Conservation (phyloP, 2,113 vertebrate species). For the Cyprinodon variegatus region DNA sequence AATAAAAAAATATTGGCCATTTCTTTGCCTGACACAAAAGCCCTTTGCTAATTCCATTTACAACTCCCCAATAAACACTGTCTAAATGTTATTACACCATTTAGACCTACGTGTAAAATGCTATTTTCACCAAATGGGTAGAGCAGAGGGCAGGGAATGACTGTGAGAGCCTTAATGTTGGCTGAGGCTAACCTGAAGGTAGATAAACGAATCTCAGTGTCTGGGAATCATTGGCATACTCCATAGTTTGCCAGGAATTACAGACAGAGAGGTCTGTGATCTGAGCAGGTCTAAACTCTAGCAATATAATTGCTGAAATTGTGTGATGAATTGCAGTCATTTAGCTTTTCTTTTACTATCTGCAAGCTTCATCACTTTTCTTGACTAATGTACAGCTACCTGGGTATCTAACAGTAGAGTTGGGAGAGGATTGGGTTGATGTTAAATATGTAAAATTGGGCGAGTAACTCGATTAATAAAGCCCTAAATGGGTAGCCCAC, state of each 20-base stretch:
- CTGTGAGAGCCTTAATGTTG: conserved; percentile 54
- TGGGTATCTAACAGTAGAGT: conserved; percentile 57
- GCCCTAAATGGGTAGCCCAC: conserved; percentile 71
- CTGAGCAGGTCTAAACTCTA: conserved; percentile 68
- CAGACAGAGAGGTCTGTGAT: conserved; percentile 66
- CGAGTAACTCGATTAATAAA: conserved; percentile 82
- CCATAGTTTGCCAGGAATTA: conserved; percentile 59
- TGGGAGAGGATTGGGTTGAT: conserved; percentile 56
- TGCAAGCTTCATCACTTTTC: conserved; percentile 76
- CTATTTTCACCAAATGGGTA: conserved; percentile 62
- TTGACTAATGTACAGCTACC: conserved; percentile 68
- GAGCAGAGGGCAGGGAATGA: conserved; percentile 64
- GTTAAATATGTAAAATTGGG: conserved; percentile 81
- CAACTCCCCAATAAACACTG: conserved; percentile 60
- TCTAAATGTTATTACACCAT: conserved; percentile 78
- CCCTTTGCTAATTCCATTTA: conserved; percentile 61
- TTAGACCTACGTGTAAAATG: conserved; percentile 72
- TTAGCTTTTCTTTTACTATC: conserved; percentile 71
- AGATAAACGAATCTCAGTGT: conserved; percentile 51
- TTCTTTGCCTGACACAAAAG: conserved; percentile 43
- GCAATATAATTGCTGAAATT: conserved; percentile 78
- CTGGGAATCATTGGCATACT: conserved; percentile 25
- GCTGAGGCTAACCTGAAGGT: conserved; percentile 52
- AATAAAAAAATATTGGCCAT: conserved; percentile 62
- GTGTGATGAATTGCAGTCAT: conserved; percentile 80